These are phyloP conservation scores for Vireo altiloquus DNA, from an alignment of 2,113 vertebrate genomes.

Conservation along the genomic window DNA sequence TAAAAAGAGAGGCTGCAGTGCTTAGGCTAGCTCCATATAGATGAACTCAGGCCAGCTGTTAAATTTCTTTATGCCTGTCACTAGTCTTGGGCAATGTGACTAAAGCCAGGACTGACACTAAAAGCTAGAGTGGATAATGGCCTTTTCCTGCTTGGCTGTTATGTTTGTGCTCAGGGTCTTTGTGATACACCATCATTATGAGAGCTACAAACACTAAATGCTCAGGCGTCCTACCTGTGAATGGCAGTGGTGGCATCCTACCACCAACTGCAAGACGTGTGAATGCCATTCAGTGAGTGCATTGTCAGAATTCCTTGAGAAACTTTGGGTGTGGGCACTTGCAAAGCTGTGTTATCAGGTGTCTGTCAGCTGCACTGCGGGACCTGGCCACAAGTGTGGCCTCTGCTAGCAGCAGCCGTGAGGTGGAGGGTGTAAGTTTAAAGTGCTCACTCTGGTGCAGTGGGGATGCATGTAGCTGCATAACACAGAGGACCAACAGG, in stretches of 20 bases:
- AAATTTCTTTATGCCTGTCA: neutral
- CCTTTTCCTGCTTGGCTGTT: neutral
- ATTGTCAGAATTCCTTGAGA: neutral
- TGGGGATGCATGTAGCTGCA: neutral
- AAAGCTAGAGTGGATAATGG: neutral
- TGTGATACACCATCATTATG: neutral
- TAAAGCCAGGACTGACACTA: neutral
- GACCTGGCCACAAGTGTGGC: neutral
- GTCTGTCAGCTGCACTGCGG: neutral
- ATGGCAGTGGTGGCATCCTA: neutral
- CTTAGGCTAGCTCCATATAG: neutral
- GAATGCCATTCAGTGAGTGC: neutral
- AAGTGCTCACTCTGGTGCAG: neutral
- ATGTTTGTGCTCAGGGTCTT: neutral
- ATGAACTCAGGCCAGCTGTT: neutral
- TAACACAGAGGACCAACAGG: fast-evolving
- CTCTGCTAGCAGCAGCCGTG: neutral
- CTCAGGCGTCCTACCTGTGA: neutral
- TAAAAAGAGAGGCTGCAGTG: neutral
- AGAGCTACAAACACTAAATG: neutral
- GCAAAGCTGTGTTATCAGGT: neutral
- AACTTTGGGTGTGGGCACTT: neutral
- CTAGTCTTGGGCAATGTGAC: neutral
- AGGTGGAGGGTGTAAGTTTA: neutral
- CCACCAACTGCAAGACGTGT: neutral